Evolutionary conservation across 30 jellyfish, hydroid and myxozoan species (phyloP), one percentile per base, ranked within the genome.

Genomic region (Hydra vulgaris): DNA sequence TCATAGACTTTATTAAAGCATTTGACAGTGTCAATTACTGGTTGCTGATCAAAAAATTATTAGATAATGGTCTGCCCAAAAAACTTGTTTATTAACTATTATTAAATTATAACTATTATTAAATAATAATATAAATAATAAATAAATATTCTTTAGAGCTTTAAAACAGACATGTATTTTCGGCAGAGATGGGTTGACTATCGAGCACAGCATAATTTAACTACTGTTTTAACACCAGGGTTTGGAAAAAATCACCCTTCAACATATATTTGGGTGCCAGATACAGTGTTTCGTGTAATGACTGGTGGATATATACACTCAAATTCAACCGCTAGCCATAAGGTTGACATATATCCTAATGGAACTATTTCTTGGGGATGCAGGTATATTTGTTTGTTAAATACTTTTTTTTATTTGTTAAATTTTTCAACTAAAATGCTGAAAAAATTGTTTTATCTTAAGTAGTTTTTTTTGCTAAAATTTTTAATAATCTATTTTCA

Each of bases 321-420:
- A 82, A 94, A 79, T 25, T 81, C 97, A 8, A 86, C 84, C 74
- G 83, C 74, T 7, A 90, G 83, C 66, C 83, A 90, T 77, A 90
- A 90, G 27, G 69, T 90, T 61, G 97, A 90, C 26, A 81, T 90
- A 21, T 71, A 23, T 66, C 95, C 94, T 56, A 81, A 90, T 82
- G 97, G 97, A 22, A 86, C 85, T n/a, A 94, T 90, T 8, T 86
- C 81, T 77, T 90, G 96, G 97, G 97, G 97, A 0, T 82, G 88
- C 23, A 90, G 97, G 97, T 86, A 69, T 25, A 82, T 40, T 40
- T n/a, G n/a, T n/a, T n/a, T n/a, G n/a, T 40, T 40, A 40, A 40
- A 40, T 5, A 12, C 12, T 3, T 40, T 40, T 40, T 40, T 40
- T 3, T 40, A 12, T 3, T 5, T 40, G 61, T 3, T 5, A 12